phyloP scores from a whole-genome alignment of 2,797 vertebrate genomes.

The Micrastur ruficollis region DNA sequence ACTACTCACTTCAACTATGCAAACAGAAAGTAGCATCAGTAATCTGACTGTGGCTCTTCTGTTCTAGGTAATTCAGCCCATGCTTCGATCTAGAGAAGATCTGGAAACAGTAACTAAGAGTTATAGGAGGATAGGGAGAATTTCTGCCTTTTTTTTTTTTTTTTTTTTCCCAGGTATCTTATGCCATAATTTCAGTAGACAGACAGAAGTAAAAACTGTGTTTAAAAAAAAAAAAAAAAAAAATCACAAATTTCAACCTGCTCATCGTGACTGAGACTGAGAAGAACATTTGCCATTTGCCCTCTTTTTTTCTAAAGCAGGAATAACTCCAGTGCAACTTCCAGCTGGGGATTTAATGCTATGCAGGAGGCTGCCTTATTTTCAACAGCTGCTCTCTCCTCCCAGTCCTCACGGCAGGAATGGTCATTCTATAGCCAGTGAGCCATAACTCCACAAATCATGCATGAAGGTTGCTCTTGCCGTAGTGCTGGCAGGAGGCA shows the following conservation, averaged over 20 bases:
- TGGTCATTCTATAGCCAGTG: background rate
- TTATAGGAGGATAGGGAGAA: background rate
- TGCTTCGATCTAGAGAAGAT: background rate
- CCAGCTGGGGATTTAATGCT: background rate
- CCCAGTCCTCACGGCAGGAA: background rate
- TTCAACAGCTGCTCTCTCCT: slow-evolving; percentile 6
- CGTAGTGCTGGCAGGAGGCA: background rate
- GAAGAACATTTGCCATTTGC: background rate
- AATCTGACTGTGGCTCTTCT: background rate
- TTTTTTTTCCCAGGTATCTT: background rate
- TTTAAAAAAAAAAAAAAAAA: background rate
- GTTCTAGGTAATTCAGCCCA: background rate
- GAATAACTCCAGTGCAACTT: background rate
- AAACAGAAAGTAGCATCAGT: background rate
- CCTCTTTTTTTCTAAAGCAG: background rate
- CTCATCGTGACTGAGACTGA: background rate
- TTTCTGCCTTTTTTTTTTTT: background rate
- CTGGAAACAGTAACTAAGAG: background rate
- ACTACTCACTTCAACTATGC: background rate
- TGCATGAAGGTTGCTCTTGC: background rate
- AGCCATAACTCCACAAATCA: background rate
- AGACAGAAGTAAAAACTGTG: background rate
- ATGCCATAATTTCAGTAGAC: background rate
- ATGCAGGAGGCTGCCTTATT: background rate
- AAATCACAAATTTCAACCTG: background rate